phyloP scores from a whole-genome alignment of 1,140 invertebrate genomes.

The Bombus polaris region DNA sequence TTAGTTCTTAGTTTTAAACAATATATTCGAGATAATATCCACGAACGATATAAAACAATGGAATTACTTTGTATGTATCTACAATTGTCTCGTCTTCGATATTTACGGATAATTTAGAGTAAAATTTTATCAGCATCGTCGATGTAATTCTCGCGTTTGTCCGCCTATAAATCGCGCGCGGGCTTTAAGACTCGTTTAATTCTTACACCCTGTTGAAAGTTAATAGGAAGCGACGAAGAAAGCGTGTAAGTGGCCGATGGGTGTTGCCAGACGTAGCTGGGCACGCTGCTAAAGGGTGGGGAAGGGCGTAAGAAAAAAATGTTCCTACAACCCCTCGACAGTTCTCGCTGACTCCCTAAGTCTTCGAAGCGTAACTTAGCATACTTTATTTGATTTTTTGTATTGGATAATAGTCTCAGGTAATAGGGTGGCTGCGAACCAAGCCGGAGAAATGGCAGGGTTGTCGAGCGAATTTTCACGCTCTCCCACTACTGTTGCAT shows the following conservation, averaged over 20 bases:
- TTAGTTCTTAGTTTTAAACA: neutral
- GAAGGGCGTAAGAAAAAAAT: constrained; percentile 66
- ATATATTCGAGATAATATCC: neutral
- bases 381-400: constrained; percentile 83
- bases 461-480: constrained; percentile 75
- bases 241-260: constrained; percentile 34
- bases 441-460: constrained; percentile 37
- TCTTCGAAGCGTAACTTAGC: constrained; percentile 80
- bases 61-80: neutral
- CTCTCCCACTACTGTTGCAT: constrained; percentile 75
- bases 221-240: constrained; percentile 67
- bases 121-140: neutral
- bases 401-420: constrained; percentile 82
- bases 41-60: neutral
- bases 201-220: constrained; percentile 70
- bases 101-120: neutral
- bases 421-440: constrained; percentile 65
- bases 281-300: constrained; percentile 14
- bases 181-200: constrained; percentile 56
- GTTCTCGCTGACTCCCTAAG: constrained; percentile 66
- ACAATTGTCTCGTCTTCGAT: neutral
- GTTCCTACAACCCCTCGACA: constrained; percentile 67
- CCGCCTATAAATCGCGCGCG: constrained; percentile 45
- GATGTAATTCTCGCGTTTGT: constrained; percentile 24
- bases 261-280: constrained; percentile 21